Percentiles rank a stretch among this genome's conserved stretches.
phyloP scores from a whole-genome alignment of 2,113 vertebrate species.

The Eudyptes chrysolophus region DNA sequence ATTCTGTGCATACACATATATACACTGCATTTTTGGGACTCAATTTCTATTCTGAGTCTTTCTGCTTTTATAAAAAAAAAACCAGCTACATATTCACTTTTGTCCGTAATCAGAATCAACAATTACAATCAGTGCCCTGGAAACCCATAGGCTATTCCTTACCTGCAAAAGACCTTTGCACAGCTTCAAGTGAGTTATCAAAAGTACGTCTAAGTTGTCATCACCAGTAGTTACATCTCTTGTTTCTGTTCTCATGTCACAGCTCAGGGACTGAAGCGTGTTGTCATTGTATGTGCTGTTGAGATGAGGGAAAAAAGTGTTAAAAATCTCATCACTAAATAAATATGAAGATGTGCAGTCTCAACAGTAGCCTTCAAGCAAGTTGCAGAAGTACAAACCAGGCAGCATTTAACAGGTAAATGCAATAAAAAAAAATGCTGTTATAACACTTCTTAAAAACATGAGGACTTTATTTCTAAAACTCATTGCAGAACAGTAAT shows the following conservation, averaged over 20 bases:
- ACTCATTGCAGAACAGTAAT: background rate
- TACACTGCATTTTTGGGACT: background rate
- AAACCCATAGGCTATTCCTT: background rate
- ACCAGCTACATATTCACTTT: background rate
- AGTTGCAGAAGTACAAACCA: background rate
- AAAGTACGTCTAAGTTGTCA: slow-evolving; percentile 79
- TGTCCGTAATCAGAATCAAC: background rate
- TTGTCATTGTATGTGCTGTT: slow-evolving; percentile 73
- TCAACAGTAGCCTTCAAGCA: background rate
- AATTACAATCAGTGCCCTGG: background rate
- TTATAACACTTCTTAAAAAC: background rate
- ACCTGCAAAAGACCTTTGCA: slow-evolving; percentile 87
- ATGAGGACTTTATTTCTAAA: background rate
- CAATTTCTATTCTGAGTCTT: background rate
- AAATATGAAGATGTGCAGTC: background rate
- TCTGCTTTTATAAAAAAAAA: background rate
- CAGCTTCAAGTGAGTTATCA: slow-evolving; percentile 84
- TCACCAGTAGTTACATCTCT: slow-evolving; percentile 79
- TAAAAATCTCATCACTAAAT: background rate
- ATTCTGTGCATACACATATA: rapidly evolving
- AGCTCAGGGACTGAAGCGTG: slow-evolving; percentile 49
- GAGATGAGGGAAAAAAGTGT: background rate
- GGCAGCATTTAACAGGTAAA: background rate
- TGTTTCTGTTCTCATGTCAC: slow-evolving; percentile 47
- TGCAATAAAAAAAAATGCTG: too few relatives aligned